Conservation (phyloP, 2,113 vertebrate genomes). For the Ciconia maguari region DNA sequence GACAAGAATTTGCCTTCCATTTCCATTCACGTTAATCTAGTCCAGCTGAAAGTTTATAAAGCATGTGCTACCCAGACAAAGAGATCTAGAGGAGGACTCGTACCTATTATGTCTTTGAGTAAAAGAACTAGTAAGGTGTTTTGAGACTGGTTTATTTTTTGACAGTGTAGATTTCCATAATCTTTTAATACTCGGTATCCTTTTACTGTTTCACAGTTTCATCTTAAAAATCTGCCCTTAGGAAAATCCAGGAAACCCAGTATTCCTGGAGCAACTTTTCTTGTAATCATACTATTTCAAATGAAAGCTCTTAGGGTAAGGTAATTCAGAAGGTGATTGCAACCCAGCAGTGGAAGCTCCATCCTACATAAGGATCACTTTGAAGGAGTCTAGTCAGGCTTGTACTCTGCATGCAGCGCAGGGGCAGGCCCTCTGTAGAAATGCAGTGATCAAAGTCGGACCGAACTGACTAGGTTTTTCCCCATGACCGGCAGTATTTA, state of each 20-base stretch:
- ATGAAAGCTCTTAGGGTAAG: not conserved
- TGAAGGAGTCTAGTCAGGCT: not conserved
- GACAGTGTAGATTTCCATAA: not conserved
- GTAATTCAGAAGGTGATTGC: not conserved
- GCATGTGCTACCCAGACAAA: not conserved
- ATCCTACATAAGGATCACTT: not conserved
- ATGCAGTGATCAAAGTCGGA: not conserved
- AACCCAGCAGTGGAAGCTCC: not conserved
- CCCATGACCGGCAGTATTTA: not conserved
- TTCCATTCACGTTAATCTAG: slow-evolving; percentile 3
- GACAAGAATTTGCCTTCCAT: not conserved
- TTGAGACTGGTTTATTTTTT: not conserved
- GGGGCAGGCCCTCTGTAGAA: not conserved
- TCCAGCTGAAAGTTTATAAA: not conserved
- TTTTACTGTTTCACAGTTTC: not conserved
- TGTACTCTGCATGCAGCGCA: not conserved
- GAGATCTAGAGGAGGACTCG: not conserved
- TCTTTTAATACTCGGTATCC: not conserved
- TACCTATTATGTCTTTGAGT: not conserved
- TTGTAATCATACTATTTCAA: not conserved
- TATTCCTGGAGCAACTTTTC: not conserved
- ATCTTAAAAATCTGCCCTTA: not conserved
- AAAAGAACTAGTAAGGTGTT: not conserved
- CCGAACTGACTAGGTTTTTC: not conserved
- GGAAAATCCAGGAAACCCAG: not conserved